phyloP scores from a whole-genome alignment of 2,113 vertebrate species.

The Dryoscopus gambensis region DNA sequence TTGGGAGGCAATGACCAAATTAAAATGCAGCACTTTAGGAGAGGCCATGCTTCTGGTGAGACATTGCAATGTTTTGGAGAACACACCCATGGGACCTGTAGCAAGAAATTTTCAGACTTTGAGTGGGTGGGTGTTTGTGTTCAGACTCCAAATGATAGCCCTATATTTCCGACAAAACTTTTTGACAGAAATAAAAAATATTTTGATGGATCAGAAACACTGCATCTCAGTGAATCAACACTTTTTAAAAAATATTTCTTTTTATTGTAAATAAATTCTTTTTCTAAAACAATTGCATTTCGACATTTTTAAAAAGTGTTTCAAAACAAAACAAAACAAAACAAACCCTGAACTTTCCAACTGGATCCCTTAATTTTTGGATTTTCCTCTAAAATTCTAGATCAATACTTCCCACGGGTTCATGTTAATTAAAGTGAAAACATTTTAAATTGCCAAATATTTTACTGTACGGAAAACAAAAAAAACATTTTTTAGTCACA shows the following conservation, averaged over 20 bases:
- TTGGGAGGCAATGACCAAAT: not conserved
- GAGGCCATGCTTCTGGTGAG: not conserved
- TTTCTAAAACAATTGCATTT: not conserved
- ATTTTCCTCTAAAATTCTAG: not conserved
- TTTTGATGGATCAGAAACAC: not conserved
- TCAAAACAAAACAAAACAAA: not conserved
- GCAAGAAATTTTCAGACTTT: not conserved
- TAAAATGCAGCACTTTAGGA: not conserved
- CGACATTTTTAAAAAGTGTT: not conserved
- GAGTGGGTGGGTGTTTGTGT: not conserved
- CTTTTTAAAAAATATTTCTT: not conserved
- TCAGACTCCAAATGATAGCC: conserved; percentile 13
- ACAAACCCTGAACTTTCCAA: not conserved
- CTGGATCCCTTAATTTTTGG: not conserved
- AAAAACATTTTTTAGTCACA: not conserved
- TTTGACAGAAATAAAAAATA: conserved; percentile 20
- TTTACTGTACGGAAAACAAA: not conserved
- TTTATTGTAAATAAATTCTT: not conserved
- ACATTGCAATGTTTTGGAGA: not conserved
- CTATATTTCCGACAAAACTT: not conserved
- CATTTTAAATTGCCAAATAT: not conserved
- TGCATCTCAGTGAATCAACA: not conserved
- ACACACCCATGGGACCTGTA: not conserved
- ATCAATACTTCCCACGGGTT: not conserved
- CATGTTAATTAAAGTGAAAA: not conserved